These are phyloP conservation scores for Oncorhynchus clarkii DNA, from an alignment of 2,113 vertebrate genomes.

Conservation along the genomic window DNA sequence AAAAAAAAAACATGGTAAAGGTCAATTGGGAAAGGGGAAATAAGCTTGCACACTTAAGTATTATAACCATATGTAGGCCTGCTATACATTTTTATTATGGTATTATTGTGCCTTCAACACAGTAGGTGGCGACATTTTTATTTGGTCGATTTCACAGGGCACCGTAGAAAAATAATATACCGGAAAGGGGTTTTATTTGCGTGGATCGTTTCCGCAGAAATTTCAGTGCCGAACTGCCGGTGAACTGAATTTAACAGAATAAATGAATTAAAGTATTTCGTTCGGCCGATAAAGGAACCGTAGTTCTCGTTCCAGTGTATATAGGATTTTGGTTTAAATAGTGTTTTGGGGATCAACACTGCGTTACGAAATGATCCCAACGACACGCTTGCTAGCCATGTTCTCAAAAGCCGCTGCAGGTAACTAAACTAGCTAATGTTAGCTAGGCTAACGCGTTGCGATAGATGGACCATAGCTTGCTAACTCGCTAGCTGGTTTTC, in stretches of 20 bases:
- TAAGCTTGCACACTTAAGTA: too few species aligned
- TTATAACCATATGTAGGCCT: too few species aligned
- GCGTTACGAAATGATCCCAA: conserved; percentile 11
- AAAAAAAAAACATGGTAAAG: too few species aligned
- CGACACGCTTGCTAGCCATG: conserved; percentile 58
- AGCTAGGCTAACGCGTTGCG: conserved; percentile 9
- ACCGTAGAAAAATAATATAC: conserved; percentile 10
- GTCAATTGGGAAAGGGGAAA: too few species aligned
- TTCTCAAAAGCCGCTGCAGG: conserved; percentile 37
- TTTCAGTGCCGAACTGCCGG: conserved; percentile 42
- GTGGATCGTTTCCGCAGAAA: conserved; percentile 50
- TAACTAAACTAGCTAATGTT: conserved; percentile 43
- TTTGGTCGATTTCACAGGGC: neutral
- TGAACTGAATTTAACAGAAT: conserved; percentile 16
- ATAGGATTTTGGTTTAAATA: neutral
- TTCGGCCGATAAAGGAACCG: neutral
- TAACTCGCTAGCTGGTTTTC: conserved; percentile 4
- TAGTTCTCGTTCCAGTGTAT: neutral
- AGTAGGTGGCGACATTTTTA: neutral
- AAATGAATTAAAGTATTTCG: conserved; percentile 26
- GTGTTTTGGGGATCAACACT: neutral
- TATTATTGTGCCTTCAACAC: neutral
- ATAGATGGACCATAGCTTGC: neutral
- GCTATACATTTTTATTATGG: neutral
- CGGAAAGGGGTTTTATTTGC: conserved; percentile 15